Conservation (phyloP, 2,797 vertebrate genomes). For the Cynopterus sphinx region DNA sequence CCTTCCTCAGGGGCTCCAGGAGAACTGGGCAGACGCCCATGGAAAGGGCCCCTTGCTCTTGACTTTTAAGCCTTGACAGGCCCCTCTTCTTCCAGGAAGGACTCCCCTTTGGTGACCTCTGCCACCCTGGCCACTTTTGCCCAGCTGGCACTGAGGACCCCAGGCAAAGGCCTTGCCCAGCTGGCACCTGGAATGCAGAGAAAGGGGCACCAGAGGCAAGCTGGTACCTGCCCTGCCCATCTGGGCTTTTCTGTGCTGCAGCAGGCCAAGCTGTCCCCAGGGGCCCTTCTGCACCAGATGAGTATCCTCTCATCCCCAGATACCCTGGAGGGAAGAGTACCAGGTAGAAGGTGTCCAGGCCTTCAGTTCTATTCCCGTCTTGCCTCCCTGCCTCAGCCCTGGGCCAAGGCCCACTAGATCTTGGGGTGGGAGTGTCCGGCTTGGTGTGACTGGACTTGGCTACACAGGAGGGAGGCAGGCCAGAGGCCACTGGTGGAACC, state of each 20-base stretch:
- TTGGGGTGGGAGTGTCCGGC: too few species aligned
- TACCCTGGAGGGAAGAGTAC: accelerated
- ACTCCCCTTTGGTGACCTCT: slow-evolving; percentile 88
- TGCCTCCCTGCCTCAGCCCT: too few species aligned
- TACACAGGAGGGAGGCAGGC: not conserved
- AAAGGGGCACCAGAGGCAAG: slow-evolving; percentile 86
- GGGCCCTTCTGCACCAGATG: slow-evolving; percentile 89
- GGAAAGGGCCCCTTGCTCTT: not conserved
- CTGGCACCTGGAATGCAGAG: slow-evolving; percentile 90
- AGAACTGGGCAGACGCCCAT: not conserved
- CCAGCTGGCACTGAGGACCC: slow-evolving; percentile 88
- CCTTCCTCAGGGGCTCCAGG: not conserved
- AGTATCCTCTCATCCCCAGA: not conserved
- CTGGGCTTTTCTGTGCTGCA: slow-evolving; percentile 90
- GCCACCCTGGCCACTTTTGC: slow-evolving; percentile 90
- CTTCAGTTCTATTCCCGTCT: too few species aligned
- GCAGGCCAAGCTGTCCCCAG: slow-evolving; percentile 87
- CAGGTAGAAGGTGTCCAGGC: not conserved
- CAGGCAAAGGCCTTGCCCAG: slow-evolving; percentile 88
- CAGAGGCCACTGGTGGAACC: too few species aligned
- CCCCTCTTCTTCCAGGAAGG: slow-evolving; percentile 84
- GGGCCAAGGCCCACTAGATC: not conserved
- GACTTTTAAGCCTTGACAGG: not conserved
- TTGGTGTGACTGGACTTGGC: too few species aligned
- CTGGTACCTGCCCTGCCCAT: slow-evolving; percentile 89